Conservation (phyloP, 2,797 vertebrate genomes). For the Rhodeus uyekii region DNA sequence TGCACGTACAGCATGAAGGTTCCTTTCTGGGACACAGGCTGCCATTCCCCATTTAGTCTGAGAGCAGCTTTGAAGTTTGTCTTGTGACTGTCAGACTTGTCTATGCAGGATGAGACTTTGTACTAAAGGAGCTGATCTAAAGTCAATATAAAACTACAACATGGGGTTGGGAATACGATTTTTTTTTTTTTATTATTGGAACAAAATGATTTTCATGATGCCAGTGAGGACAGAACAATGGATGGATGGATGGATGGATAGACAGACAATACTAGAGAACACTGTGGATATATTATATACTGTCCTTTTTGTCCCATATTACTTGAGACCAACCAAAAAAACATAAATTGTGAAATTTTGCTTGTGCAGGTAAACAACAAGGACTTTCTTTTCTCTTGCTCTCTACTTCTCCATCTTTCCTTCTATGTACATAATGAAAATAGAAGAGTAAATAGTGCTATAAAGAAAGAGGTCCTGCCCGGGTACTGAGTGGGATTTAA, state of each 20-base stretch:
- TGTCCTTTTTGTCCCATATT: neutral
- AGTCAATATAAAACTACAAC: neutral
- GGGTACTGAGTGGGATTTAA: slow-evolving; percentile 64
- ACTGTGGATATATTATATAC: neutral
- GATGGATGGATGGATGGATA: no score
- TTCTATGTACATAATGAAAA: slow-evolving; percentile 39
- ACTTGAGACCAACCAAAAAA: neutral
- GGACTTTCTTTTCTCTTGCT: slow-evolving; percentile 3
- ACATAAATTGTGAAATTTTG: no score
- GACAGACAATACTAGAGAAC: no score
- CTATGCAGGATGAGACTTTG: neutral
- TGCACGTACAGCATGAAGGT: neutral
- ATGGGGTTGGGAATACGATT: neutral
- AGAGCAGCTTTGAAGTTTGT: slow-evolving; percentile 26
- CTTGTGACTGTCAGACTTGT: slow-evolving; percentile 27
- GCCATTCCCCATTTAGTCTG: neutral
- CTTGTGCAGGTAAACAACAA: neutral
- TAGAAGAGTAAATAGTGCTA: slow-evolving; percentile 52
- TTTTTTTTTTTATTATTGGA: neutral
- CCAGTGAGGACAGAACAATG: neutral
- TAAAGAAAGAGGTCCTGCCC: slow-evolving; percentile 54
- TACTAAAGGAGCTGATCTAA: neutral
- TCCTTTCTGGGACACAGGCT: slow-evolving; percentile 22
- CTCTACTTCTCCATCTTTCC: slow-evolving; percentile 27
- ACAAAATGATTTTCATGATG: neutral